Evolutionary conservation across 2,113 vertebrate species (phyloP).

Genomic region (Oophaga pumilio): DNA sequence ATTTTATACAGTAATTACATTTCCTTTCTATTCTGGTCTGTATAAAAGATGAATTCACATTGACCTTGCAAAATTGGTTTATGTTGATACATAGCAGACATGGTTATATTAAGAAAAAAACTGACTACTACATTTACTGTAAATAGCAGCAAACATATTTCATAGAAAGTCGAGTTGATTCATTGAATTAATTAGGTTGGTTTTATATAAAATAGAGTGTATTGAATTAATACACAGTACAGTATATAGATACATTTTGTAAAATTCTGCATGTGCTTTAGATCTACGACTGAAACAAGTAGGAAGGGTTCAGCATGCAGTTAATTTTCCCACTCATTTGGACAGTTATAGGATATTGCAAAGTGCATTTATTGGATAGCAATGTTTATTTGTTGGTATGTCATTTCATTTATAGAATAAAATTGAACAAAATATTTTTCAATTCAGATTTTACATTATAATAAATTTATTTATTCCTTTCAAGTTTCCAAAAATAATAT

Average conservation of each 20-base stretch:
- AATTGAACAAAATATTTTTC: too few relatives aligned
- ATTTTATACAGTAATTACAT: conserved; percentile 25
- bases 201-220: not conserved
- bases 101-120: conserved; percentile 29
- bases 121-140: not conserved
- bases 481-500: too few relatives aligned
- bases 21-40: conserved; percentile 51
- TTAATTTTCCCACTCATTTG: too few relatives aligned
- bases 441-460: too few relatives aligned
- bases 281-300: not conserved
- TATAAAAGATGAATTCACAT: conserved; percentile 32
- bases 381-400: too few relatives aligned
- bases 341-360: too few relatives aligned
- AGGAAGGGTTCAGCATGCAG: too few relatives aligned
- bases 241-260: not conserved
- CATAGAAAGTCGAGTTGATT: not conserved
- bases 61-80: conserved; percentile 16
- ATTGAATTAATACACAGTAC: not conserved
- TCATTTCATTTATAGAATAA: too few relatives aligned
- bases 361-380: too few relatives aligned
- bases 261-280: not conserved
- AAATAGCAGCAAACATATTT: not conserved
- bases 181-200: not conserved
- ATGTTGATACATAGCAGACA: conserved; percentile 29
- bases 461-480: too few relatives aligned